Base-by-base conservation (phyloP, 2,888 invertebrate genomes). In the Criorhina ranunculi region DNA sequence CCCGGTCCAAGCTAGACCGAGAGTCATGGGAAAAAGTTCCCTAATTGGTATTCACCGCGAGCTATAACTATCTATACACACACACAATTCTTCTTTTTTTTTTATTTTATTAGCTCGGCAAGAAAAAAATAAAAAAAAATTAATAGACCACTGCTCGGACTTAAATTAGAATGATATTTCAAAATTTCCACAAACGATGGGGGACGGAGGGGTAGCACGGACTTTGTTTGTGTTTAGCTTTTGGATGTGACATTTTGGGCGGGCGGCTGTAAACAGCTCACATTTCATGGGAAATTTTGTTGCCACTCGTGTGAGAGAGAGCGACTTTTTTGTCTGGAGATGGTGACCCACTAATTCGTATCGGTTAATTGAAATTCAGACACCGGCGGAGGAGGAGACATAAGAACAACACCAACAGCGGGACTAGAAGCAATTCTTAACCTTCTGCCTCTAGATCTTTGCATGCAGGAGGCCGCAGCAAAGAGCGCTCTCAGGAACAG, bases 201-300 rank as follows among this genome's bases (percentile, higher is more conserved):
- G 2, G n/a, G 49, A 12, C 37, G 53, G 11, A 6, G 35, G 31
- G 12, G 31, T 8, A 5, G 33, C 8, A n/a, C 8, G n/a, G 19
- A 75, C 19, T 42, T 59, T 60, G 64, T 59, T 72, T 79, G 62
- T 62, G 62, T 62, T 62, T 46, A 46, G 29, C 62, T 46, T 6
- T 46, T 17, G 33, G 76, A 51, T 72, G n/a, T n/a, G 64, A 67
- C 35, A 72, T 42, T 64, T 72, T 49, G 49, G 57, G 31, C 33
- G 59, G 42, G 42, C 40, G 24, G 8, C n/a, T 49, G 57, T 57
- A 76, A 55, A 40, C 69, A 31, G 55, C 55, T 81, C 80, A 76
- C 53, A 69, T 75, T 81, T 75, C 81, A 81, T 81, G 81, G 81
- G 81, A 81, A 81, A 44, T 4, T n/a, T 19, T 24, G 33, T 53